Evolutionary conservation across 2,888 invertebrate species (phyloP), one percentile per base, ranked within the genome.

Genomic region (Drosophila formosana): DNA sequence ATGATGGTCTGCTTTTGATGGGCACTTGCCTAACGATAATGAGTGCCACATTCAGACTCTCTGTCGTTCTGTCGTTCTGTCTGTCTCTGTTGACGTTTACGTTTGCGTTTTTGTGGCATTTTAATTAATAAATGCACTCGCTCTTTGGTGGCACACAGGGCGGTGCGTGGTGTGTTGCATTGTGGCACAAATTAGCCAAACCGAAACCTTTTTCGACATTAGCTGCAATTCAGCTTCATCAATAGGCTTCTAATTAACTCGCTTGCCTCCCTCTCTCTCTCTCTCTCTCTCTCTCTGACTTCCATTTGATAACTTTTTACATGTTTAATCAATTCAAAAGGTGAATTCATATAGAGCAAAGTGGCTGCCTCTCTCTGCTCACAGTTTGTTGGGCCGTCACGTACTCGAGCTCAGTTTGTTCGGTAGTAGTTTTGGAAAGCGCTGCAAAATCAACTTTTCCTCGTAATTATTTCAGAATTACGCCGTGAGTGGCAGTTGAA

Each of bases 181-280:
- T 69, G 69, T 56, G 84, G 51, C 65, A 37, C 41, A 69, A 58
- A 67, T 65, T 61, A 46, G 43, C 50, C 18, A 18, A 52, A 56
- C 55, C 61, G 34, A 50, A 64, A 55, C 39, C 43, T 39, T 28
- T 56, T 39, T 32, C 63, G 50, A 61, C 72, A 85, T 88, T 80
- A 88, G 71, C 65, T 72, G 63, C 68, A 49, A 83, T 80, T 83
- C 52, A 69, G 74, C 72, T 73, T 64, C 75, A 80, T 88, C 89
- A 86, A 87, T 86, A 47, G 78, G 66, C 77, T 64, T 65, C 81
- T 87, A 88, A 85, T 85, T 88, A 88, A 88, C 84, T 80, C 28
- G 62, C 23, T 41, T 18, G 9, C 32, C 26, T 26, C 39, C 7
- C n/a, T n/a, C 26, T 26, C 13, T 18, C 18, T 18, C 18, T n/a